Percentiles rank a stretch among this genome's conserved stretches.
Evolutionary conservation across 2,888 invertebrate species (phyloP).

Genomic region (Tetranychus truncatus): DNA sequence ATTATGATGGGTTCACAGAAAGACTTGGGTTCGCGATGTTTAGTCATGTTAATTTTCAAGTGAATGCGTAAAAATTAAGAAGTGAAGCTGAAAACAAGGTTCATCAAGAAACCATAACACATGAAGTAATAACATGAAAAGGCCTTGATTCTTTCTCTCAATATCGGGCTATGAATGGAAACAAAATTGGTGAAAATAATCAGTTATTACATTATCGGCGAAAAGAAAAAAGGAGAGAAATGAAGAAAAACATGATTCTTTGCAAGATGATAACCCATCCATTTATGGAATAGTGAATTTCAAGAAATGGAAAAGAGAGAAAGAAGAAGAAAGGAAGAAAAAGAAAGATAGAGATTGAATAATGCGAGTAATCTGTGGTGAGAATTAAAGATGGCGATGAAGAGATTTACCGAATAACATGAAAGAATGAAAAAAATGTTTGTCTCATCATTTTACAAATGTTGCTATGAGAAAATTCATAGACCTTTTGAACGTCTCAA

Average conservation of each 20-base stretch:
- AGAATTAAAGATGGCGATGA: background rate
- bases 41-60: too few species aligned
- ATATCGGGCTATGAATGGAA: background rate
- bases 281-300: background rate
- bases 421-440: background rate
- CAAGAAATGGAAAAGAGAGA: background rate
- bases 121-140: too few species aligned
- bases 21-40: too few species aligned
- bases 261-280: background rate
- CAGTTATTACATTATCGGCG: background rate
- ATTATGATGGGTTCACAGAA: too few species aligned
- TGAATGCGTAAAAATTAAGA: too few species aligned
- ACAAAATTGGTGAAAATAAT: background rate
- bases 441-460: background rate
- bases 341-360: background rate
- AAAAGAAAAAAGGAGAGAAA: background rate
- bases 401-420: background rate
- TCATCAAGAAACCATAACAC: too few species aligned
- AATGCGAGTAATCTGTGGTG: too few species aligned
- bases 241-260: background rate
- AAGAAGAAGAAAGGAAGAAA: background rate
- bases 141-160: too few species aligned
- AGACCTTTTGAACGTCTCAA: background rate
- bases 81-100: too few species aligned
- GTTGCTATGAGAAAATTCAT: background rate